Conservation (phyloP, 2,888 invertebrate genomes). For the Calameuta filiformis region DNA sequence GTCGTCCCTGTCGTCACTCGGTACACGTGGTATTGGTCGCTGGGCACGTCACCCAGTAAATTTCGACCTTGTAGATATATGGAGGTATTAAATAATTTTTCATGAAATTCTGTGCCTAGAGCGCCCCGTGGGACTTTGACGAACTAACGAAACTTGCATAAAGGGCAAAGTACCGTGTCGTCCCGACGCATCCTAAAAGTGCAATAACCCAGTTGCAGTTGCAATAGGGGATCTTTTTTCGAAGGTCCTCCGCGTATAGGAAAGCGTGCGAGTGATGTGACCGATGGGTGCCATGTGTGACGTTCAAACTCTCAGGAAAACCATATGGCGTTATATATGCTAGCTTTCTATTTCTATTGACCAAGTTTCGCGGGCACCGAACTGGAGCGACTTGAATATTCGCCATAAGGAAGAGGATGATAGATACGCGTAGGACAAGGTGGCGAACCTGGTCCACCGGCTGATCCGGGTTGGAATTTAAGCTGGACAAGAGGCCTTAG, state of each 20-base stretch:
- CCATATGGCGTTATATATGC: constrained; percentile 40
- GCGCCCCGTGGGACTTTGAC: background rate
- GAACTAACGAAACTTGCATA: background rate
- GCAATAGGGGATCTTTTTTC: background rate
- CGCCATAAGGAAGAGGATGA: background rate
- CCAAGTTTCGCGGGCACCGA: background rate
- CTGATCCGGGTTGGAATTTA: background rate
- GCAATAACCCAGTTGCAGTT: background rate
- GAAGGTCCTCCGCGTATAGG: background rate
- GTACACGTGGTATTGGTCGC: too few relatives aligned
- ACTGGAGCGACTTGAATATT: background rate
- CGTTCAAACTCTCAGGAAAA: constrained; percentile 46
- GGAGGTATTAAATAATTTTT: background rate
- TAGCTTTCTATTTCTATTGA: constrained; percentile 47
- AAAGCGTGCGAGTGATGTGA: background rate
- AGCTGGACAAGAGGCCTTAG: background rate
- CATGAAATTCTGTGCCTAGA: rapidly evolving
- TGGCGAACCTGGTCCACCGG: background rate
- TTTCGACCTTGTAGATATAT: too few relatives aligned
- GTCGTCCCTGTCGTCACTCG: too few relatives aligned
- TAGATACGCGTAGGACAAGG: too few relatives aligned
- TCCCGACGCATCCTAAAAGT: background rate
- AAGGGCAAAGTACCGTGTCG: background rate
- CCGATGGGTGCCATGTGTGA: constrained; percentile 39
- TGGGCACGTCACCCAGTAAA: too few relatives aligned